Evolutionary conservation across 2,797 vertebrate species (phyloP).

Genomic region (Florisuga fusca): DNA sequence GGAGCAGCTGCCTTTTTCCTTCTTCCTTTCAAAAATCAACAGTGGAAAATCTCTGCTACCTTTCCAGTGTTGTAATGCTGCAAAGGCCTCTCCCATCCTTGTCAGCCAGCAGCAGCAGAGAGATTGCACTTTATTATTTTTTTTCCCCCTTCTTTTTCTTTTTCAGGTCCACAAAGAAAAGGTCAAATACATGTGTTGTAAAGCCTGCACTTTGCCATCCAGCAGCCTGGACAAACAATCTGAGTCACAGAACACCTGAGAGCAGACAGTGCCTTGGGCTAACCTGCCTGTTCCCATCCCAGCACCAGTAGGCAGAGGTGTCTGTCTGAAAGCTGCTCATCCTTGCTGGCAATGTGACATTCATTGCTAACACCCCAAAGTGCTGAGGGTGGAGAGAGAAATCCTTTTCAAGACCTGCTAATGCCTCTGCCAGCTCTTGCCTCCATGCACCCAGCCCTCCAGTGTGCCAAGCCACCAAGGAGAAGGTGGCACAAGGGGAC

Average conservation of each 20-base stretch:
- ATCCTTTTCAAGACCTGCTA: not conserved
- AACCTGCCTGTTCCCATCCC: not conserved
- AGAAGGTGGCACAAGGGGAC: not conserved
- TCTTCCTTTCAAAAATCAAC: constrained; percentile 4
- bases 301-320: not conserved
- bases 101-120: not conserved
- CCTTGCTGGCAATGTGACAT: rapidly evolving
- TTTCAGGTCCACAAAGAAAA: not conserved
- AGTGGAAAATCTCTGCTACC: not conserved
- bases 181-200: not conserved
- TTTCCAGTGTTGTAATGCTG: not conserved
- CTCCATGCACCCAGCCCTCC: not conserved
- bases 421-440: not conserved
- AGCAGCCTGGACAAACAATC: rapidly evolving
- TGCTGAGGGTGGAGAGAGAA: not conserved
- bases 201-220: not conserved
- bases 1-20: not conserved
- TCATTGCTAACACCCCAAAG: not conserved
- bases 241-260: not conserved
- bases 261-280: not conserved
- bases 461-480: not conserved
- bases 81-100: not conserved
- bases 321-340: not conserved
- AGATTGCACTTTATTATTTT: not conserved
- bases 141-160: not conserved